A percentile compares a stretch with the other conserved stretches of the same genome.
phyloP scores from a whole-genome alignment of 2,113 vertebrate genomes.

The Oophaga pumilio region DNA sequence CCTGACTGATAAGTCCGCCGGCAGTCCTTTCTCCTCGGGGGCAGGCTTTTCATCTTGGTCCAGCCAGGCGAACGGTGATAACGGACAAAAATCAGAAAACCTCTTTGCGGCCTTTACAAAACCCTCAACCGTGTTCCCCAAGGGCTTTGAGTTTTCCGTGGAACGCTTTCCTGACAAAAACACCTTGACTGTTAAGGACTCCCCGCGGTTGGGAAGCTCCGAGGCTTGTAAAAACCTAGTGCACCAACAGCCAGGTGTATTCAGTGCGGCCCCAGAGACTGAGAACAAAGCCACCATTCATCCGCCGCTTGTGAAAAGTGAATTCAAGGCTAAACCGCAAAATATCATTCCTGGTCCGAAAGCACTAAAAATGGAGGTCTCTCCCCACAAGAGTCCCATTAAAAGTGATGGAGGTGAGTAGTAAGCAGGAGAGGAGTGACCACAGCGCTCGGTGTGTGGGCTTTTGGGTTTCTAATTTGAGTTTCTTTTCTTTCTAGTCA shows the following conservation, averaged over 20 bases:
- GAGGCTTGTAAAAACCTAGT: conserved; percentile 6
- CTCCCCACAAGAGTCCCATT: conserved; percentile 11
- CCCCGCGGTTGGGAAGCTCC: neutral
- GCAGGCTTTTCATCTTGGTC: conserved; percentile 56
- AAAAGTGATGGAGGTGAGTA: conserved; percentile 48
- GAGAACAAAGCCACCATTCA: neutral
- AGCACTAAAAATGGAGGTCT: neutral
- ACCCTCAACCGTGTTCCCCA: conserved; percentile 61
- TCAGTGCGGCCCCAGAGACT: neutral
- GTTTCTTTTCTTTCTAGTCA: conserved; percentile 58
- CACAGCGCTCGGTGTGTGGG: too few species aligned
- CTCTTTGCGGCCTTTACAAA: conserved; percentile 60
- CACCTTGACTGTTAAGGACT: conserved; percentile 33
- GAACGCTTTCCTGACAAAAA: conserved; percentile 60
- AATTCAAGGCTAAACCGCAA: neutral
- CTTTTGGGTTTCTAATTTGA: neutral
- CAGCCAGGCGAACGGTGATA: conserved; percentile 55
- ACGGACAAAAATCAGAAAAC: conserved; percentile 62
- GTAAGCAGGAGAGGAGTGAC: too few species aligned
- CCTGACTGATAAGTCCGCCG: neutral
- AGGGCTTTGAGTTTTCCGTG: conserved; percentile 58
- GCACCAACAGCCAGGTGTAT: neutral
- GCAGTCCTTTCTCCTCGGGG: conserved; percentile 24
- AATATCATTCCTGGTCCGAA: neutral
- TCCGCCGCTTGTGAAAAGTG: neutral